A percentile compares a stretch with the other conserved stretches of the same genome.
Conservation (phyloP, 1,140 invertebrate species). For the Radopholus similis region DNA sequence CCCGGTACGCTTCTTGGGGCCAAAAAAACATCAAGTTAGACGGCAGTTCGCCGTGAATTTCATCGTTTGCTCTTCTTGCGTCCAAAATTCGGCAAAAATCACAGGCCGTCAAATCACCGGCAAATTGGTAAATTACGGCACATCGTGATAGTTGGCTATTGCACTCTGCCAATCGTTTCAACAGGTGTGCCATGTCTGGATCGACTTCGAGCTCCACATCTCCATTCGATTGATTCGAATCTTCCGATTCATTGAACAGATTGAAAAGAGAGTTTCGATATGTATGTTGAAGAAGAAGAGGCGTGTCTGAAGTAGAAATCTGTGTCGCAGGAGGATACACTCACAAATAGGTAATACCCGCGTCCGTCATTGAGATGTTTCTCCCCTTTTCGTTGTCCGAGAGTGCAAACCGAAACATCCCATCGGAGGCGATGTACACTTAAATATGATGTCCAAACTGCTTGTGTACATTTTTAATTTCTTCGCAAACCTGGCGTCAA, state of each 20-base stretch:
- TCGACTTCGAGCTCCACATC: background rate
- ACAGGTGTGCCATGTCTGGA: background rate
- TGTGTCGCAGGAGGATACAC: background rate
- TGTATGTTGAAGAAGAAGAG: background rate
- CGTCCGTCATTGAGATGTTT: conserved; percentile 1
- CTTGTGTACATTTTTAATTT: background rate
- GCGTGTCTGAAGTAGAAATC: conserved; percentile 1
- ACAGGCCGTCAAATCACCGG: background rate
- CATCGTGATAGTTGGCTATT: background rate
- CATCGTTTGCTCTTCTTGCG: background rate
- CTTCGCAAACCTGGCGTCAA: conserved; percentile 39
- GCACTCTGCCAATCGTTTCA: background rate
- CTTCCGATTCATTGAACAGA: background rate
- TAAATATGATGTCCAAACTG: background rate
- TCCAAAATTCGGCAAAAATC: background rate
- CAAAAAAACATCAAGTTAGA: conserved; percentile 47
- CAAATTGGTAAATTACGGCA: background rate
- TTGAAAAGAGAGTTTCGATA: background rate
- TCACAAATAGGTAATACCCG: background rate
- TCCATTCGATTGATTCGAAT: background rate
- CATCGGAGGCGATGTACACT: conserved; percentile 50
- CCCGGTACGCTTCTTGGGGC: conserved; percentile 23
- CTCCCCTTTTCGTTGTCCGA: conserved; percentile 12
- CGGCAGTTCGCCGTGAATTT: conserved; percentile 10
- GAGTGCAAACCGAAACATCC: conserved; percentile 36